A percentile compares a stretch with the other conserved stretches of the same genome.
Conservation (phyloP, 1,140 invertebrate genomes). For the Stegodyphus dumicola region DNA sequence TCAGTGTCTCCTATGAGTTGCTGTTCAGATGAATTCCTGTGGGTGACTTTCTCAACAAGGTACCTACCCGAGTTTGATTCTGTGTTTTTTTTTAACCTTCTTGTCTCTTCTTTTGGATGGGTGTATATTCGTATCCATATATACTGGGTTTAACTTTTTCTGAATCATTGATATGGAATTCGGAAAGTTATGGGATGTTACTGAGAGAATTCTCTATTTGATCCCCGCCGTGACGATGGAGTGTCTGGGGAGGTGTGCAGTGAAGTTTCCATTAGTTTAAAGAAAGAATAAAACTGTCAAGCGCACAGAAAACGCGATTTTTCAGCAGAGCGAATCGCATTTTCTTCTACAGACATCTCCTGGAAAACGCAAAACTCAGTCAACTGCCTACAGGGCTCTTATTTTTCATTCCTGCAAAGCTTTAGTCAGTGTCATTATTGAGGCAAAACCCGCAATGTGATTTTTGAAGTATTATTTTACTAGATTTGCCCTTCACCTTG, state of each 20-base stretch:
- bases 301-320: conserved; percentile 30
- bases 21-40: conserved; percentile 45
- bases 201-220: neutral
- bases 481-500: too few relatives aligned
- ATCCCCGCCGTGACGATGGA: neutral
- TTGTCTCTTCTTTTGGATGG: too few relatives aligned
- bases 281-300: conserved; percentile 31
- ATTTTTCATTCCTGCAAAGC: too few relatives aligned
- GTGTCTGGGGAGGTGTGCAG: conserved; percentile 5
- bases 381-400: too few relatives aligned
- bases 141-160: conserved; percentile 50
- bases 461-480: too few relatives aligned
- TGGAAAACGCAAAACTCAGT: too few relatives aligned
- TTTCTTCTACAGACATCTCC: too few relatives aligned
- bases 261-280: conserved; percentile 47
- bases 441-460: too few relatives aligned
- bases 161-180: conserved; percentile 56
- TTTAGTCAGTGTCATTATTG: too few relatives aligned
- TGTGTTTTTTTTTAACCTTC: neutral
- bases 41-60: conserved; percentile 42
- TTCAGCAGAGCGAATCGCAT: too few relatives aligned
- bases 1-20: conserved; percentile 22
- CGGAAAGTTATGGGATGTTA: conserved; percentile 49
- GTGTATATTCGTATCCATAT: conserved; percentile 34
- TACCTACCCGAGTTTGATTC: conserved; percentile 14